Percentiles rank a stretch among this genome's conserved stretches.
Evolutionary conservation across 2,888 invertebrate genomes (phyloP).

Genomic region (Hyposoter didymator): DNA sequence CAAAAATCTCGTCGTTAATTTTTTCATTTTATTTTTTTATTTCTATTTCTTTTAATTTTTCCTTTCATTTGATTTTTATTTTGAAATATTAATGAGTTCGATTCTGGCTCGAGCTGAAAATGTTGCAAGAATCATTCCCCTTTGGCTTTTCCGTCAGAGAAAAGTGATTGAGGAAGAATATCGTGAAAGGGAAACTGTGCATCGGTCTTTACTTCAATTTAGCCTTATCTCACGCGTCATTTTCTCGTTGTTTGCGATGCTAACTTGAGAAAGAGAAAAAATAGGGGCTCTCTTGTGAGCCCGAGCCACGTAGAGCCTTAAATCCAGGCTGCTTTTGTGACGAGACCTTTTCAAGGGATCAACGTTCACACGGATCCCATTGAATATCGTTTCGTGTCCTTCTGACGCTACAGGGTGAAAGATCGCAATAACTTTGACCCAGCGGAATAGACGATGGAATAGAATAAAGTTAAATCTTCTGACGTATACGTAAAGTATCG

Average conservation of each 20-base stretch:
- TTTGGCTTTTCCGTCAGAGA: neutral
- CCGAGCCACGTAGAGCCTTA: slow-evolving; percentile 22
- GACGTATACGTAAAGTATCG: slow-evolving; percentile 15
- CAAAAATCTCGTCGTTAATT: neutral
- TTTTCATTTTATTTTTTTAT: too few species aligned
- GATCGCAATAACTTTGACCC: slow-evolving; percentile 23
- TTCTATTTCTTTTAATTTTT: too few species aligned
- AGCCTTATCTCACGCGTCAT: slow-evolving; percentile 5
- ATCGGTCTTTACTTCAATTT: neutral
- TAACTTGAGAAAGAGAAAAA: slow-evolving; percentile 10
- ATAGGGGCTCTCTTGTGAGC: neutral
- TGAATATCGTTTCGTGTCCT: slow-evolving; percentile 48
- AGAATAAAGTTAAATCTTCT: slow-evolving; percentile 33
- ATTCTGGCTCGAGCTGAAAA: neutral
- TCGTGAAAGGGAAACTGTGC: neutral
- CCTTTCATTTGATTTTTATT: too few species aligned
- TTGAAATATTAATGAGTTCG: neutral
- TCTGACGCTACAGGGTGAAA: neutral
- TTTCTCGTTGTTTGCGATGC: neutral
- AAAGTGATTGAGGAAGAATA: neutral
- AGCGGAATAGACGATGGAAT: slow-evolving; percentile 20
- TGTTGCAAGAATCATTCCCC: neutral
- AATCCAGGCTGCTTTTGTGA: slow-evolving; percentile 37
- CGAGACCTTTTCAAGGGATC: slow-evolving; percentile 17
- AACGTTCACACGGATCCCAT: slow-evolving; percentile 32